Percentiles rank a stretch among this genome's conserved stretches.
These are phyloP conservation scores for Pelobates fuscus DNA, from an alignment of 2,113 vertebrate species.

Conservation along the genomic window DNA sequence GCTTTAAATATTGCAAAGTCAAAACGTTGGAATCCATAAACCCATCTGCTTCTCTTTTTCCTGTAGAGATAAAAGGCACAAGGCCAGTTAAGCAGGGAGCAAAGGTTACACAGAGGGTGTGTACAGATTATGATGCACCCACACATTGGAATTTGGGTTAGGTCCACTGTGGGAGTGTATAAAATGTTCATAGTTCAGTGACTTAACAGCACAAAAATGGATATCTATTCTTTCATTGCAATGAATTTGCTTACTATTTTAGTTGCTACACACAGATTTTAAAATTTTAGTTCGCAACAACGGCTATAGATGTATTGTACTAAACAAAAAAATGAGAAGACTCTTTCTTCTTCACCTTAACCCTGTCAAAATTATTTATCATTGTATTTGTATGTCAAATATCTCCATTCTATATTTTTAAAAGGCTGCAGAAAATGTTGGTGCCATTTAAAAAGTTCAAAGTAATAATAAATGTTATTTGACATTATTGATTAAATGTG, in stretches of 20 bases:
- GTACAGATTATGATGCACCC: conserved; percentile 17
- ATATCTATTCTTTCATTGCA: background rate
- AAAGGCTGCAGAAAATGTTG: too few relatives aligned
- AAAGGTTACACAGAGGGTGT: conserved; percentile 33
- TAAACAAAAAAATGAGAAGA: too few relatives aligned
- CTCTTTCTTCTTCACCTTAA: too few relatives aligned
- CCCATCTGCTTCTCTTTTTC: background rate
- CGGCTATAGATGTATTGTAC: too few relatives aligned
- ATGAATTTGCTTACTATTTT: background rate
- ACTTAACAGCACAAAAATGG: background rate
- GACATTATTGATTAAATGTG: too few relatives aligned
- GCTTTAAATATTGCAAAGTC: background rate
- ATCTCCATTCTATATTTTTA: too few relatives aligned
- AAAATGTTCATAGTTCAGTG: background rate
- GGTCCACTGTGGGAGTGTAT: background rate
- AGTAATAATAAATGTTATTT: too few relatives aligned
- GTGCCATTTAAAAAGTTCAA: too few relatives aligned
- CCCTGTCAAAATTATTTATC: too few relatives aligned
- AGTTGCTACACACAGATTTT: too few relatives aligned
- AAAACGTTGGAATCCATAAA: conserved; percentile 12
- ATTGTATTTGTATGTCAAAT: too few relatives aligned
- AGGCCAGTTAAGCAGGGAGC: background rate
- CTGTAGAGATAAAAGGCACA: background rate
- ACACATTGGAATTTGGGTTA: conserved; percentile 28
- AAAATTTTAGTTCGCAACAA: too few relatives aligned